A percentile compares a stretch with the other conserved stretches of the same genome.
These are phyloP conservation scores for Vireo altiloquus DNA, from an alignment of 2,113 vertebrate genomes.

Conservation along the genomic window DNA sequence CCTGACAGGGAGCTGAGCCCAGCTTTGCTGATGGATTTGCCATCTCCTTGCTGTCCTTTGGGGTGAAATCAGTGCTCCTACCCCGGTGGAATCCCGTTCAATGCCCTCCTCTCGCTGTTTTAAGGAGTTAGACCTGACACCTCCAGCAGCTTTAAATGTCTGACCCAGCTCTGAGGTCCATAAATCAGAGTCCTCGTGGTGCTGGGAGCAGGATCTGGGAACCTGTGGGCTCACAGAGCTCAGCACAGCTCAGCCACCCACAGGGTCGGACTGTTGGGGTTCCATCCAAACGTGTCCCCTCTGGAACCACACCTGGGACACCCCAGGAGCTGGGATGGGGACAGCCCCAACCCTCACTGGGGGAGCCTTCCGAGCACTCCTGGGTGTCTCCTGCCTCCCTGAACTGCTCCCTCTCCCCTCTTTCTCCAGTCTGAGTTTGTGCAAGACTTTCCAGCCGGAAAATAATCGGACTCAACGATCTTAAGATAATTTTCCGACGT, in stretches of 20 bases:
- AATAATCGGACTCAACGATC: rapidly evolving
- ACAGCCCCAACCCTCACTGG: not conserved
- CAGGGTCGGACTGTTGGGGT: rapidly evolving
- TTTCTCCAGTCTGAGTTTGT: not conserved
- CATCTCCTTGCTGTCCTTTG: not conserved
- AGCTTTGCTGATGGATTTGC: rapidly evolving
- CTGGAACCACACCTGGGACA: not conserved
- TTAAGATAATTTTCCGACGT: not conserved
- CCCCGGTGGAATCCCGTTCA: rapidly evolving
- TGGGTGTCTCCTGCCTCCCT: not conserved
- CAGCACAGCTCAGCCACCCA: not conserved
- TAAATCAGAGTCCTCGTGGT: not conserved
- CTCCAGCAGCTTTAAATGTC: not conserved
- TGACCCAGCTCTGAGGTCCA: not conserved
- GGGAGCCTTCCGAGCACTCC: rapidly evolving
- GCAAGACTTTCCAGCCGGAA: not conserved
- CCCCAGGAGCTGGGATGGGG: rapidly evolving
- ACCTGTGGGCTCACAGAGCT: not conserved
- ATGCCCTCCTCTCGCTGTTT: rapidly evolving
- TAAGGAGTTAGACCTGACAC: not conserved
- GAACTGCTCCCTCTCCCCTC: not conserved
- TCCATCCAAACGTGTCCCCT: rapidly evolving
- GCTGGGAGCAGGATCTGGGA: not conserved
- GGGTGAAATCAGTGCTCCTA: not conserved
- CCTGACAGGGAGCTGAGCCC: rapidly evolving